Percentiles rank a stretch among this genome's conserved stretches.
Conservation (phyloP, 2,113 vertebrate genomes). For the Meles meles region DNA sequence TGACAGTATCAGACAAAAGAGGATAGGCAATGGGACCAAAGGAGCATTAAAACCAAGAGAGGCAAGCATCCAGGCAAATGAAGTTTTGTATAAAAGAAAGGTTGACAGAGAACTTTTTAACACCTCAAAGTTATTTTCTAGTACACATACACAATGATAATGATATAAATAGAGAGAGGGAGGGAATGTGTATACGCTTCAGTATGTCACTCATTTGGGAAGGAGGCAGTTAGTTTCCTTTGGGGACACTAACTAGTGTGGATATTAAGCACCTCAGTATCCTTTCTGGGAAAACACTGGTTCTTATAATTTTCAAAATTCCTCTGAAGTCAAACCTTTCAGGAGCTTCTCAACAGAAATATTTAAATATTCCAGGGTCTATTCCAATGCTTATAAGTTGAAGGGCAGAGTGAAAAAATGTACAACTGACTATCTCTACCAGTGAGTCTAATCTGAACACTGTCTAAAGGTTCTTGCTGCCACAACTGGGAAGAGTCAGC, state of each 20-base stretch:
- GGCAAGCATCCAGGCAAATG: neutral
- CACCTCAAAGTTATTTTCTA: neutral
- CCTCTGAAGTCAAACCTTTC: slow-evolving; percentile 19
- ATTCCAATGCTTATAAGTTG: neutral
- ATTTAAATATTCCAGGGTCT: neutral
- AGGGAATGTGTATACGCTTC: neutral
- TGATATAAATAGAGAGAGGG: neutral
- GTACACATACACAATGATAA: neutral
- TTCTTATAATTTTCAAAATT: slow-evolving; percentile 9
- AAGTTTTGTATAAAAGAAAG: neutral
- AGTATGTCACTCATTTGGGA: neutral
- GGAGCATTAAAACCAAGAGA: neutral
- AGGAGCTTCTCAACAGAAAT: slow-evolving; percentile 8
- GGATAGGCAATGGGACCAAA: neutral
- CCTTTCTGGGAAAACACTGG: neutral
- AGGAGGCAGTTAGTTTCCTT: neutral
- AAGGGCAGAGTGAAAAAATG: neutral
- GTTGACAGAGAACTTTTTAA: neutral
- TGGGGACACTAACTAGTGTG: neutral
- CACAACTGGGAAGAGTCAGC: neutral
- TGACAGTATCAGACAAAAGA: neutral
- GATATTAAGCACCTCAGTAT: neutral
- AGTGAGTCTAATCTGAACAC: neutral
- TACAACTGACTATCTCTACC: neutral
- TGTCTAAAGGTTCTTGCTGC: neutral